Evolutionary conservation across 2,888 invertebrate genomes (phyloP).

Genomic region (Pandemis cinnamomeana): DNA sequence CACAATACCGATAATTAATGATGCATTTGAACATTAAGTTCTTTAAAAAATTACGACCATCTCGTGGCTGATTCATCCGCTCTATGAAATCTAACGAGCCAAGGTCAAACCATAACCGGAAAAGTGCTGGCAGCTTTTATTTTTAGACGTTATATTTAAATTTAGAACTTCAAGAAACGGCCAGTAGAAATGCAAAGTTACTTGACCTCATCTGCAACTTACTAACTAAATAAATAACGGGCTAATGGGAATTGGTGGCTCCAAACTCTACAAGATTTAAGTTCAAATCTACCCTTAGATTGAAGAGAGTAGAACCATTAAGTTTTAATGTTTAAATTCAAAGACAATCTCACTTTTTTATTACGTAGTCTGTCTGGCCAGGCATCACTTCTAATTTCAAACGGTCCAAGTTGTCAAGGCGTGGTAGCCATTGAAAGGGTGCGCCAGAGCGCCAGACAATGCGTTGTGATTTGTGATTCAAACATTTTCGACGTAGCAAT

Average conservation of each 20-base stretch:
- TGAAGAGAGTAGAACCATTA: background rate
- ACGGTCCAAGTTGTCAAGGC: constrained; percentile 25
- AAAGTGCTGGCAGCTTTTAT: constrained; percentile 8
- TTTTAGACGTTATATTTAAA: constrained; percentile 9
- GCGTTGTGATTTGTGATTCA: constrained; percentile 15
- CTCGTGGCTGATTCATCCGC: constrained; percentile 22
- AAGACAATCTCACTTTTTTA: background rate
- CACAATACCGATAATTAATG: constrained; percentile 23
- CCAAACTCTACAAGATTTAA: background rate
- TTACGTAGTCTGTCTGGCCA: background rate
- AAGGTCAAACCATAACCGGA: constrained; percentile 15
- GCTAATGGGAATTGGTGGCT: background rate
- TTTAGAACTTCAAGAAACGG: constrained; percentile 14
- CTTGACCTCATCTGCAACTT: background rate
- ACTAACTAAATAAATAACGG: no score
- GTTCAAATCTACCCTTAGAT: background rate
- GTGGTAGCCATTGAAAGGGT: constrained; percentile 36
- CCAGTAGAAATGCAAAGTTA: background rate
- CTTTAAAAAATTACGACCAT: background rate
- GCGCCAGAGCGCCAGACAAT: constrained; percentile 41
- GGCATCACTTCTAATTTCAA: constrained; percentile 21
- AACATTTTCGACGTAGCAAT: constrained; percentile 26
- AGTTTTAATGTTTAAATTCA: background rate
- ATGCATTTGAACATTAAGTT: constrained; percentile 15
- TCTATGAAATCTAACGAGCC: constrained; percentile 21